These are phyloP conservation scores for Muntiacus reevesi DNA, from an alignment of 2,113 vertebrate species.

Conservation along the genomic window DNA sequence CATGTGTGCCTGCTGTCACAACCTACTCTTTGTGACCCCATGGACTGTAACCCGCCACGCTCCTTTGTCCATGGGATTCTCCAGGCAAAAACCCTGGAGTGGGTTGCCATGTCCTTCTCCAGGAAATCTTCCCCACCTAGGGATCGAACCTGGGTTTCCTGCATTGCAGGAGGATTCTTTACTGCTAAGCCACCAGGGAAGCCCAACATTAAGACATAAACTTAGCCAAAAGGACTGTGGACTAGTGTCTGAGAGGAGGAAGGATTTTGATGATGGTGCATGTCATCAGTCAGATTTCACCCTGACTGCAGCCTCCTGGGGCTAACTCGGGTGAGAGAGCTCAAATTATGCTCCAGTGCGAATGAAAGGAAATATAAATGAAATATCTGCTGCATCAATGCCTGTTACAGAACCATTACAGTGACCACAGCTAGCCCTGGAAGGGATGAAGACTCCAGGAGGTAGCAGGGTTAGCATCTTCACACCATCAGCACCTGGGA, in stretches of 20 bases:
- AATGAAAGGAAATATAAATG: background rate
- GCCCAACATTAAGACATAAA: background rate
- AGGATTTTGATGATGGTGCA: background rate
- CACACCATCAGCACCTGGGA: background rate
- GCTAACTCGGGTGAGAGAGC: background rate
- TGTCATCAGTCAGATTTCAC: background rate
- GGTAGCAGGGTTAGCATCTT: background rate
- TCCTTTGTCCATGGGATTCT: background rate
- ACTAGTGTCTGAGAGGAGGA: background rate
- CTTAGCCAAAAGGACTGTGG: background rate
- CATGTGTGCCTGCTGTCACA: background rate
- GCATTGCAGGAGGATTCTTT: background rate
- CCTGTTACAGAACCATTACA: background rate
- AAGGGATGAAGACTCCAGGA: background rate
- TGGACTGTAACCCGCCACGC: background rate
- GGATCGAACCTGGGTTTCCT: background rate
- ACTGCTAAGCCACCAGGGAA: background rate
- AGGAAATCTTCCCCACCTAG: background rate
- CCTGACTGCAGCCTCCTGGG: background rate
- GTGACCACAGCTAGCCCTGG: background rate
- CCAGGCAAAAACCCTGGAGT: background rate
- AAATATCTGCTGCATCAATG: background rate
- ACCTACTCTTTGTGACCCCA: background rate
- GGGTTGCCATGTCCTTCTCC: background rate
- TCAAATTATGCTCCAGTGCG: background rate